Conservation (phyloP, 1,140 invertebrate genomes). For the Bombus confusus region DNA sequence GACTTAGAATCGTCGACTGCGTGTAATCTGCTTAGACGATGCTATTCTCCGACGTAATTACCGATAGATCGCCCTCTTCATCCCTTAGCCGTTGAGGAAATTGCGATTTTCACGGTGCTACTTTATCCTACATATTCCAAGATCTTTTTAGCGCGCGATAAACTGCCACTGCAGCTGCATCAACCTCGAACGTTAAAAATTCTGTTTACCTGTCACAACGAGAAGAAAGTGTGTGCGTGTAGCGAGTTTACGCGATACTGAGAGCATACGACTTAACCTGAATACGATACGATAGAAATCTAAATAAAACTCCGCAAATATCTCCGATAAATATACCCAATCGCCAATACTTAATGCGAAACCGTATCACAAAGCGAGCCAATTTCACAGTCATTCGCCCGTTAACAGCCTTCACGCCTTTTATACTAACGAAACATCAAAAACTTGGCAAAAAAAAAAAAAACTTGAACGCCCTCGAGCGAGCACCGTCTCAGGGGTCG, state of each 20-base stretch:
- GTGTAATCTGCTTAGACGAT: slow-evolving; percentile 42
- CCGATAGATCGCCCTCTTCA: neutral
- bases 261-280: too few species aligned
- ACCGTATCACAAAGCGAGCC: neutral
- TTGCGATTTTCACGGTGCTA: neutral
- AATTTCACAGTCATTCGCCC: neutral
- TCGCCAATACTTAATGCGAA: too few species aligned
- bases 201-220: too few species aligned
- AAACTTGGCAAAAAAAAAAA: neutral
- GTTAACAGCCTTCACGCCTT: neutral
- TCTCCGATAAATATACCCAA: too few species aligned
- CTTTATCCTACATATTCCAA: too few species aligned
- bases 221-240: too few species aligned
- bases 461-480: neutral
- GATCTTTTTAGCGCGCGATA: too few species aligned
- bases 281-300: too few species aligned
- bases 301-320: too few species aligned
- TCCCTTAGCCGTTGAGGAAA: neutral
- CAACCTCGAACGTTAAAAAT: too few species aligned
- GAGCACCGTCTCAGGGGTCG: neutral
- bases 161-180: too few species aligned
- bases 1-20: slow-evolving; percentile 27
- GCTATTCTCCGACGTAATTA: slow-evolving; percentile 27
- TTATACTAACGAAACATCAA: neutral
- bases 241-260: too few species aligned